phyloP scores from a whole-genome alignment of 2,113 vertebrate genomes.

The Hemiprocne comata region DNA sequence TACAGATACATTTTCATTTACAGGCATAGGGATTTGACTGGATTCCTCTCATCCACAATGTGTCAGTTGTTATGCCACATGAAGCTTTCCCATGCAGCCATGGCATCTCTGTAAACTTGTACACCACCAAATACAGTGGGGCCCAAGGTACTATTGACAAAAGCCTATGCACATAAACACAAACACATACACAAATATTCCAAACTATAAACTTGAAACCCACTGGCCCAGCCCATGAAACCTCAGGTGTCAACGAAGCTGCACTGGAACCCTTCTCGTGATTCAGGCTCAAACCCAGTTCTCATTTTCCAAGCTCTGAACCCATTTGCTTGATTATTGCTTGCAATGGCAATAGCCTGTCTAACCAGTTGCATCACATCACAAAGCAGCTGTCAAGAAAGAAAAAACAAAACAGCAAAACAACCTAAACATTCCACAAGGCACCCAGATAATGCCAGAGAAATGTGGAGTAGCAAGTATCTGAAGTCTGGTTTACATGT shows the following conservation, averaged over 20 bases:
- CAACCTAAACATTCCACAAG: background rate
- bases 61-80: background rate
- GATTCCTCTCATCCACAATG: background rate
- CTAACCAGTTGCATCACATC: background rate
- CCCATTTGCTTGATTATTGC: background rate
- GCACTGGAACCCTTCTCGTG: background rate
- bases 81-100: background rate
- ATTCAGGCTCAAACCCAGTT: background rate
- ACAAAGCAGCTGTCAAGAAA: background rate
- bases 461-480: background rate
- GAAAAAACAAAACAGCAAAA: background rate
- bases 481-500: background rate
- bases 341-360: background rate
- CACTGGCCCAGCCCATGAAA: background rate
- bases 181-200: accelerated
- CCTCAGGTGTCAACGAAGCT: background rate
- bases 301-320: background rate
- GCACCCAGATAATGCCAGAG: background rate
- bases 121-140: accelerated
- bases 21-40: accelerated
- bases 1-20: too few relatives aligned
- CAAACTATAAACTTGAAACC: background rate
- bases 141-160: background rate
- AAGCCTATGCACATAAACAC: background rate
- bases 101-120: background rate